These are phyloP conservation scores for Artibeus lituratus DNA, from an alignment of 2,797 vertebrate species.

Conservation along the genomic window DNA sequence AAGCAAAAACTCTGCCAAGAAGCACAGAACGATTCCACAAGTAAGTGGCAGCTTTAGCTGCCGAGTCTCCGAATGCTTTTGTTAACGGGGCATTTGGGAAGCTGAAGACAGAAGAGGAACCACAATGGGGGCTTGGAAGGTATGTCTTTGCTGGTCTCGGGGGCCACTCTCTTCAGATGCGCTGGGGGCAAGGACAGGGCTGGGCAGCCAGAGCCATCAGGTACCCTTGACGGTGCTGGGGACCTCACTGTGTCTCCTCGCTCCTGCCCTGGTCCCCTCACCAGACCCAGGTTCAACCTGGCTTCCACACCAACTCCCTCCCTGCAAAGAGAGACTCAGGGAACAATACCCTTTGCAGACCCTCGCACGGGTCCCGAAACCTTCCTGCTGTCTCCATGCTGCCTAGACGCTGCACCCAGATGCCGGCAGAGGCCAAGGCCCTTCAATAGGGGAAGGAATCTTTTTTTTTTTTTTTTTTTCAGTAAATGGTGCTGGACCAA, in stretches of 20 bases:
- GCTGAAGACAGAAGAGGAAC: background rate
- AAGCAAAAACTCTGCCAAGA: background rate
- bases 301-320: background rate
- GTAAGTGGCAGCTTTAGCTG: background rate
- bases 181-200: no score
- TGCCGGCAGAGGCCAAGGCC: background rate
- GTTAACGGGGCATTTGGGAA: background rate
- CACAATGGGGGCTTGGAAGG: background rate
- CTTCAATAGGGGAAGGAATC: background rate
- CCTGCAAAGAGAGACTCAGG: background rate
- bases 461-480: background rate
- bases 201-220: accelerated
- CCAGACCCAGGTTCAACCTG: background rate
- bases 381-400: background rate
- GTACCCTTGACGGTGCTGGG: background rate
- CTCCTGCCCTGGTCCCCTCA: background rate
- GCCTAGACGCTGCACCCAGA: background rate
- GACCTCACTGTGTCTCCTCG: background rate
- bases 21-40: background rate
- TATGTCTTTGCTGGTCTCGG: no score
- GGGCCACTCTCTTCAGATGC: background rate
- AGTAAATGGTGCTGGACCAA: background rate
- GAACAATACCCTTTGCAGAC: background rate
- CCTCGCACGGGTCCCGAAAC: accelerated
- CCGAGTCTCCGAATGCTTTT: background rate